Evolutionary conservation across 2,797 vertebrate genomes (phyloP).

Genomic region (Rhabdophis nuchalis): DNA sequence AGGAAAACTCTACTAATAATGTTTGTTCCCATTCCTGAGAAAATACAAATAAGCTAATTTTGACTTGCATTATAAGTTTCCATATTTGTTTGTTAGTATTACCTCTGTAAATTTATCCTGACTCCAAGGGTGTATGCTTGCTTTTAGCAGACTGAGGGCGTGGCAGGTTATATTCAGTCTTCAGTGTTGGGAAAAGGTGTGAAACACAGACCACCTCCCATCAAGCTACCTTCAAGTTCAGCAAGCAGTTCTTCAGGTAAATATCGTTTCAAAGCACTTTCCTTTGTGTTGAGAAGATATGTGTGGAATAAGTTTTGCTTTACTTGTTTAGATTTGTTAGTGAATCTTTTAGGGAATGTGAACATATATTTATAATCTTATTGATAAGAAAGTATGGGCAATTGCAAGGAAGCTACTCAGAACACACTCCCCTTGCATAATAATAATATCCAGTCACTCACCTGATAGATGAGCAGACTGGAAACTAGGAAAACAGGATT

Average conservation of each 20-base stretch:
- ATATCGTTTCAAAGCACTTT: neutral
- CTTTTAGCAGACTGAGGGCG: constrained; percentile 79
- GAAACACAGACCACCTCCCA: constrained; percentile 92
- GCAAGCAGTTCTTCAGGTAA: constrained; percentile 81
- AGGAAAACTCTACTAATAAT: neutral
- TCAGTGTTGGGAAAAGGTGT: constrained; percentile 91
- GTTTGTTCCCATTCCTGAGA: neutral
- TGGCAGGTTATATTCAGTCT: constrained; percentile 85
- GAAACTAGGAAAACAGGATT: neutral
- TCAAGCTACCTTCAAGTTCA: constrained; percentile 90
- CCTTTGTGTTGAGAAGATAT: neutral
- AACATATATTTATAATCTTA: neutral
- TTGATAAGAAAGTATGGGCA: neutral
- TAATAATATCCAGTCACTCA: neutral
- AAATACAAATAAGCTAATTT: neutral
- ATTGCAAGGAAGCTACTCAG: neutral
- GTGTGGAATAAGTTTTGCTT: neutral
- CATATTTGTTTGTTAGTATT: neutral
- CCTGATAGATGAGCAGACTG: neutral
- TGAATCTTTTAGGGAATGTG: neutral
- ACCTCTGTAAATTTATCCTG: neutral
- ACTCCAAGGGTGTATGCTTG: constrained; percentile 39
- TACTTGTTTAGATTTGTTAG: neutral
- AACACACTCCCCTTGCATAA: neutral
- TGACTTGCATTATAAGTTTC: neutral